A percentile compares a stretch with the other conserved stretches of the same genome.
These are phyloP conservation scores for Chironomus tepperi DNA, from an alignment of 1,140 invertebrate species.

Conservation along the genomic window DNA sequence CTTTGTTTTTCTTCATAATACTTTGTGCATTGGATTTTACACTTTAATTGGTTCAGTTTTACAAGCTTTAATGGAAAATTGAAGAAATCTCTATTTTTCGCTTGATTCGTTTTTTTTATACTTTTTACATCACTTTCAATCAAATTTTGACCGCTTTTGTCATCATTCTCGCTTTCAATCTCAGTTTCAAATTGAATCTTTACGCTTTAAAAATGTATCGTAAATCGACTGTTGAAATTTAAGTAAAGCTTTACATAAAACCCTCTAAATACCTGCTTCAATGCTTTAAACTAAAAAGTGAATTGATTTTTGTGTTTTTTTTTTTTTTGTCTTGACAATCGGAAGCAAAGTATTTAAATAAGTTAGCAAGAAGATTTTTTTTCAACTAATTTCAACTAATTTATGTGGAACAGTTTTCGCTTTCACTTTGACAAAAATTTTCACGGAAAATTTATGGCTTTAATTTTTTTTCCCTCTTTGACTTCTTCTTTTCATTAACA, in stretches of 20 bases:
- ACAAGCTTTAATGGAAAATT: background rate
- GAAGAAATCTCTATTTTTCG: background rate
- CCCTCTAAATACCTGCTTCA: background rate
- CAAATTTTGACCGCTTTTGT: constrained; percentile 19
- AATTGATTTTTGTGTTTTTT: too few species aligned
- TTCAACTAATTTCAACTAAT: too few species aligned
- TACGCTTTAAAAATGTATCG: background rate
- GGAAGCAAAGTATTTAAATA: too few species aligned
- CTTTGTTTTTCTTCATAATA: background rate
- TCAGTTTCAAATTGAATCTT: background rate
- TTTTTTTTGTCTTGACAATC: too few species aligned
- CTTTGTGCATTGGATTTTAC: background rate
- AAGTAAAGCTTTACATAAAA: background rate
- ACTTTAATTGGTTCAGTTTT: constrained; percentile 3
- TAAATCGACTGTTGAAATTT: too few species aligned
- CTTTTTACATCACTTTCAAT: constrained; percentile 16
- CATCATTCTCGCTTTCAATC: constrained; percentile 18
- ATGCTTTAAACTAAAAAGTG: too few species aligned
- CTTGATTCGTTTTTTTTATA: background rate
- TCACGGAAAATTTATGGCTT: too few species aligned
- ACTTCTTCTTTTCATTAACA: too few species aligned
- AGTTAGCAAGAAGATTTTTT: too few species aligned
- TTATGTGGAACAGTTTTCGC: too few species aligned
- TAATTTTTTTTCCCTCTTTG: too few species aligned
- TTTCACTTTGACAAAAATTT: too few species aligned